These are phyloP conservation scores for Heliconius cydno DNA, from an alignment of 2,888 invertebrate species.

Conservation along the genomic window DNA sequence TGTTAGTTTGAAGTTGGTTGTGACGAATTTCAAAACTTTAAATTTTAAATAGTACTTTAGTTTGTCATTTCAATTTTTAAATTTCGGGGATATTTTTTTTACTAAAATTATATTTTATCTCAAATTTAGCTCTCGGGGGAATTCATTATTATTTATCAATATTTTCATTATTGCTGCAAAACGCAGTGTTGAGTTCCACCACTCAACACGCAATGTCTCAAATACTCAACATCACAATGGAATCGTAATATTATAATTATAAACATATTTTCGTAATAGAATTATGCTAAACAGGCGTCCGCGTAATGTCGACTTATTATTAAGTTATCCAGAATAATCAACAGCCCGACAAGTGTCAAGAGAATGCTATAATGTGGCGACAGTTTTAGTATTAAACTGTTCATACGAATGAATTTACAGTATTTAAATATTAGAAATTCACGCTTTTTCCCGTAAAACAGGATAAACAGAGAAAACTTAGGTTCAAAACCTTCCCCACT, in stretches of 20 bases:
- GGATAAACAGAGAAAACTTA: background rate
- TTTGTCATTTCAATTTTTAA: background rate
- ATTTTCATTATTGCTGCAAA: too few relatives aligned
- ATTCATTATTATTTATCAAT: too few relatives aligned
- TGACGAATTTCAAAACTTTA: constrained; percentile 7
- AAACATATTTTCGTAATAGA: background rate
- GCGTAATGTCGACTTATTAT: constrained; percentile 18
- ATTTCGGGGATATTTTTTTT: background rate
- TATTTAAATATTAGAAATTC: background rate
- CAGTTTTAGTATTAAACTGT: background rate
- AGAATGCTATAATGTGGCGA: constrained; percentile 8
- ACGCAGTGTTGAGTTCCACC: background rate
- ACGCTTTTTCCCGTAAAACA: background rate
- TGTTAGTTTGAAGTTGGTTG: constrained; percentile 9
- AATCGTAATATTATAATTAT: background rate
- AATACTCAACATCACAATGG: background rate
- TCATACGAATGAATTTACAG: background rate
- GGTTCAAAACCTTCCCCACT: too few relatives aligned
- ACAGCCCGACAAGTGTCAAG: constrained; percentile 24
- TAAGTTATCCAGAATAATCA: constrained; percentile 24
- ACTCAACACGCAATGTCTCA: background rate
- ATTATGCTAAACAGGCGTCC: constrained; percentile 14
- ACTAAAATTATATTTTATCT: too few relatives aligned
- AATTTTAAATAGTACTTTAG: constrained; percentile 18
- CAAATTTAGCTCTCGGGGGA: too few relatives aligned